These are phyloP conservation scores for Drosophila chauvacae DNA, from an alignment of 1,140 invertebrate species.

Conservation along the genomic window DNA sequence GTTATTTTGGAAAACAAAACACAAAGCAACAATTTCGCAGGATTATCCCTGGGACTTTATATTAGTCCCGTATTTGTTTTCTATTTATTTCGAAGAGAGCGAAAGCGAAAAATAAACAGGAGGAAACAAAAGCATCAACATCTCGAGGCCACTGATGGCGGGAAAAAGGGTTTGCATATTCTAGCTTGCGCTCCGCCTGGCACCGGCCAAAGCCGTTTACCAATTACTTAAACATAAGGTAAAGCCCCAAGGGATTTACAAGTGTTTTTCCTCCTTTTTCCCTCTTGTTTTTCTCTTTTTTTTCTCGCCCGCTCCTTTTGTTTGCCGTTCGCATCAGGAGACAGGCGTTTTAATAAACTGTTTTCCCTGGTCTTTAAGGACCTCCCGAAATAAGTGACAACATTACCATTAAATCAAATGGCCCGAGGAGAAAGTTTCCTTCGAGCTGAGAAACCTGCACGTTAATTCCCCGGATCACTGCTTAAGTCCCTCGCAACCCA, in stretches of 20 bases:
- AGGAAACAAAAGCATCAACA: slow-evolving; percentile 41
- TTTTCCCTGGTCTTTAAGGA: slow-evolving; percentile 36
- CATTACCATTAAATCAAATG: slow-evolving; percentile 61
- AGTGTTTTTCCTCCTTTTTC: slow-evolving; percentile 55
- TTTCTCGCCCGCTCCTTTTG: slow-evolving; percentile 9
- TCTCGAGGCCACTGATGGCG: slow-evolving; percentile 23
- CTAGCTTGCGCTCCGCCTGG: slow-evolving; percentile 11
- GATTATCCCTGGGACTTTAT: slow-evolving; percentile 57
- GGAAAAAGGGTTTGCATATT: slow-evolving; percentile 52
- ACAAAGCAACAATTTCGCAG: slow-evolving; percentile 53
- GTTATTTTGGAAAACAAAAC: slow-evolving; percentile 42
- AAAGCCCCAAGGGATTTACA: slow-evolving; percentile 66
- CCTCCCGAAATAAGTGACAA: slow-evolving; percentile 34
- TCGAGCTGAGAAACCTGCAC: not conserved
- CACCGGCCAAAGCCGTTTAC: slow-evolving; percentile 69
- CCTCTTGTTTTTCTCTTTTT: slow-evolving; percentile 9
- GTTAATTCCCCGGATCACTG: not conserved
- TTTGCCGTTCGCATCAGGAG: slow-evolving; percentile 22
- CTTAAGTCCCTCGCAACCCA: not conserved
- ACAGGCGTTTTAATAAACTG: slow-evolving; percentile 48
- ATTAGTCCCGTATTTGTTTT: slow-evolving; percentile 59
- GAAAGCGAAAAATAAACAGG: slow-evolving; percentile 23
- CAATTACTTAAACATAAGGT: slow-evolving; percentile 81
- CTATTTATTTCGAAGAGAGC: slow-evolving; percentile 32
- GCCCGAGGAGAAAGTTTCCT: slow-evolving; percentile 12